Percentiles rank a stretch among this genome's conserved stretches.
These are phyloP conservation scores for Cetoscarus ocellatus DNA, from an alignment of 2,797 vertebrate species.

Conservation along the genomic window DNA sequence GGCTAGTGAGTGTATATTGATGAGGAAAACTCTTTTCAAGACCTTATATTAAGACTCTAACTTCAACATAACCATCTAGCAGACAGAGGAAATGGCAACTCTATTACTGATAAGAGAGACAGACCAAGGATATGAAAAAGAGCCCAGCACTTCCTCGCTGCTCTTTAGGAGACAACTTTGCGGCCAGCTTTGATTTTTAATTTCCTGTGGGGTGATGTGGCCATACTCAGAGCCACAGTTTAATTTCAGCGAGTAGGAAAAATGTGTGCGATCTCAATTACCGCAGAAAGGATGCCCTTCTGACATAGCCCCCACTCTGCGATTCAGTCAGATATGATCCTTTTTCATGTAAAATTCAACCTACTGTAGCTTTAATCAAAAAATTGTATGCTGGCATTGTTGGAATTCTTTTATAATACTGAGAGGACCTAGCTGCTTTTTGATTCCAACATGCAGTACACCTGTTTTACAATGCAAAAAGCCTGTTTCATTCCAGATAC, in stretches of 20 bases:
- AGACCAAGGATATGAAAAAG: slow-evolving; percentile 41
- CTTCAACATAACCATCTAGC: background rate
- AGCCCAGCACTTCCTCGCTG: slow-evolving; percentile 3
- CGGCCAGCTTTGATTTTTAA: slow-evolving; percentile 59
- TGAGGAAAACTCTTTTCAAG: background rate
- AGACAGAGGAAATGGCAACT: slow-evolving; percentile 7
- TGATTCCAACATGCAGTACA: slow-evolving; percentile 1
- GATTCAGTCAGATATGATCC: slow-evolving; percentile 28
- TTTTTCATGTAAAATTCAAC: slow-evolving; percentile 39
- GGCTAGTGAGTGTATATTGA: too few species aligned
- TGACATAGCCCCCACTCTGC: slow-evolving; percentile 27
- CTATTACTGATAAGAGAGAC: slow-evolving; percentile 27
- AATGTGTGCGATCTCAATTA: slow-evolving; percentile 46
- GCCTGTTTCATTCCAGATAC: background rate
- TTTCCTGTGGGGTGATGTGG: slow-evolving; percentile 57
- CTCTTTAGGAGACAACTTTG: slow-evolving; percentile 40
- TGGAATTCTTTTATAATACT: slow-evolving; percentile 25
- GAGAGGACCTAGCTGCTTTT: slow-evolving; percentile 2
- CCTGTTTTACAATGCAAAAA: slow-evolving; percentile 21
- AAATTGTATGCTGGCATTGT: slow-evolving; percentile 4
- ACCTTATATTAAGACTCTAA: background rate
- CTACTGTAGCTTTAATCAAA: slow-evolving; percentile 36
- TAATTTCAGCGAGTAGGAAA: slow-evolving; percentile 45
- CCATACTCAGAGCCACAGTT: slow-evolving; percentile 45
- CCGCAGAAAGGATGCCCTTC: slow-evolving; percentile 17